Evolutionary conservation across 2,113 vertebrate genomes (phyloP).

Genomic region (Zosterops borbonicus): DNA sequence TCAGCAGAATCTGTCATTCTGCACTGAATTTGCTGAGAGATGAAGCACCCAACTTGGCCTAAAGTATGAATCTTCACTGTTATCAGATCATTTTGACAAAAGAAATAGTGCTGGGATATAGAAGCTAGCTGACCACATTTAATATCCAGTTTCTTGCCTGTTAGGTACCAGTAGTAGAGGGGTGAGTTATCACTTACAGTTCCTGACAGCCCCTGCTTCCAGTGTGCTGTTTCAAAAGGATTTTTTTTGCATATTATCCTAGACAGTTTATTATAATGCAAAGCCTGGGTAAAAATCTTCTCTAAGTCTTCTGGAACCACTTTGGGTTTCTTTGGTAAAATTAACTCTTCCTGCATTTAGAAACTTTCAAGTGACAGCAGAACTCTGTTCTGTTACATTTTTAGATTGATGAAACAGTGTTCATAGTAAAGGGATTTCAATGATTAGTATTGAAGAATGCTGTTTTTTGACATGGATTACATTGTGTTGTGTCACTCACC

Average conservation of each 20-base stretch:
- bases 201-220: not conserved
- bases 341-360: not conserved
- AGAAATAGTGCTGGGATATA: not conserved
- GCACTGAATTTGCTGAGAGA: not conserved
- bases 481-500: not conserved
- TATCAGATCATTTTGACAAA: constrained; percentile 36
- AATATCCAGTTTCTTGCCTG: constrained; percentile 24
- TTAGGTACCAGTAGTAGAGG: not conserved
- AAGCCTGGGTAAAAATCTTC: not conserved
- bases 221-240: not conserved
- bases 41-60: not conserved
- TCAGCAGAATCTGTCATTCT: not conserved
- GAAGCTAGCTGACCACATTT: not conserved
- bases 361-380: not conserved
- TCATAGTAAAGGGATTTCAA: not conserved
- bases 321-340: not conserved
- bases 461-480: not conserved
- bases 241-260: not conserved
- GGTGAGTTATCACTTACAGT: not conserved
- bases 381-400: not conserved
- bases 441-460: not conserved
- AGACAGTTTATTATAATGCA: constrained; percentile 11
- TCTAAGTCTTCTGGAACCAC: not conserved
- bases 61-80: not conserved
- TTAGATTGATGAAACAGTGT: not conserved